phyloP scores from a whole-genome alignment of 2,113 vertebrate species.

The Epinephelus cyanopodus region DNA sequence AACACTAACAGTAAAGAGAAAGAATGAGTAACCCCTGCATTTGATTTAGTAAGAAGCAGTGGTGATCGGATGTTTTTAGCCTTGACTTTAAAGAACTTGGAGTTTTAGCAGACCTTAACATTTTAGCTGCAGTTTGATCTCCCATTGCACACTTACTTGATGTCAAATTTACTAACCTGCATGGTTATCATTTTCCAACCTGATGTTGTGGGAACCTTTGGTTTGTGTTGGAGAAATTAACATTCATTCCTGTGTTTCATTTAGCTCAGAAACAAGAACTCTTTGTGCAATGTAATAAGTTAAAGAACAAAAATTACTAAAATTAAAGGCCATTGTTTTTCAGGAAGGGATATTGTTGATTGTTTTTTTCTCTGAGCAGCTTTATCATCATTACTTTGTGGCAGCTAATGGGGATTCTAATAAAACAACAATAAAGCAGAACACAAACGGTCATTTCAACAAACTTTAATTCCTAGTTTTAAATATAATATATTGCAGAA shows the following conservation, averaged over 20 bases:
- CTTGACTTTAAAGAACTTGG: neutral
- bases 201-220: neutral
- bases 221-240: neutral
- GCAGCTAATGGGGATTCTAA: slow-evolving; percentile 17
- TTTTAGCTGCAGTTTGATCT: too few species aligned
- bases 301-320: slow-evolving; percentile 9
- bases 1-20: neutral
- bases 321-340: slow-evolving; percentile 15
- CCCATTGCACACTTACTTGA: neutral
- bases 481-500: neutral
- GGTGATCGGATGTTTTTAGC: too few species aligned
- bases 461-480: neutral
- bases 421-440: slow-evolving; percentile 16
- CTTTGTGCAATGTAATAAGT: neutral
- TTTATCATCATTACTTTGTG: slow-evolving; percentile 20
- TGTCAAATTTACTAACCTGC: neutral
- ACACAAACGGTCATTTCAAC: neutral
- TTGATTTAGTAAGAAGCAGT: neutral
- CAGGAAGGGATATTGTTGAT: slow-evolving; percentile 25
- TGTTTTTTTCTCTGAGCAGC: neutral
- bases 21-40: neutral
- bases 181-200: neutral
- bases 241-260: neutral
- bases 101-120: neutral
- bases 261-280: neutral